Evolutionary conservation across 2,113 vertebrate species (phyloP), one percentile per base, ranked within the genome.

Genomic region (Gallinago media): DNA sequence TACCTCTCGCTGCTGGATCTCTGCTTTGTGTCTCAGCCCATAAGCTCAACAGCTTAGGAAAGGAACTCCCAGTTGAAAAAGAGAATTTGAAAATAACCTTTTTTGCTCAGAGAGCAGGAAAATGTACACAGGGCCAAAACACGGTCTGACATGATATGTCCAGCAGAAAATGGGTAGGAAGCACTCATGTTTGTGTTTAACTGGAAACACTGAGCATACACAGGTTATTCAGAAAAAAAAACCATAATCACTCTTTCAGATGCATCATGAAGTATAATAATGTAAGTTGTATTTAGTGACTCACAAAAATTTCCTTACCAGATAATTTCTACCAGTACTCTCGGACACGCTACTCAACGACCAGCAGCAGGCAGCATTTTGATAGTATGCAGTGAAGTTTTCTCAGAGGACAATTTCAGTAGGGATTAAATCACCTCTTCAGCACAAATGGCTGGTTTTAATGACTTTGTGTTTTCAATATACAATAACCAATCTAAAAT

Each of bases 11-110:
- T 83, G 59, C 25, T 70, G 59, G 22, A 77, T 58, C 38, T 94
- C 88, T 92, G 88, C 20, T 94, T 91, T 46, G 3, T 84, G 46
- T 95, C 68, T 86, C 49, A 84, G 49, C 21, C 29, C 32, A 42
- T 25, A 59, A 46, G 36, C 27, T 80, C 79, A 81, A 89, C 9
- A 77, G 59, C n/a, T 88, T 88, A 86, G 38, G 91, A 95, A 94
- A 71, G 31, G 50, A 95, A 66, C 18, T 94, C 88, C 55, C 85
- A 58, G 29, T 5, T 91, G 85, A 71, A 91, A 94, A 94, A 77
- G 71, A 79, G 67, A 91, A 94, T 92, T 95, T 71, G 75, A 47
- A 94, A 88, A 73, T 56, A 70, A 9, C 4, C 1, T 9, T 66
- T 71, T 54, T 61, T 70, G 11, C 38, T 21, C 3, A 1, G 62